Base-by-base conservation (phyloP, 2,113 vertebrate genomes). In the Pontoporia blainvillei region DNA sequence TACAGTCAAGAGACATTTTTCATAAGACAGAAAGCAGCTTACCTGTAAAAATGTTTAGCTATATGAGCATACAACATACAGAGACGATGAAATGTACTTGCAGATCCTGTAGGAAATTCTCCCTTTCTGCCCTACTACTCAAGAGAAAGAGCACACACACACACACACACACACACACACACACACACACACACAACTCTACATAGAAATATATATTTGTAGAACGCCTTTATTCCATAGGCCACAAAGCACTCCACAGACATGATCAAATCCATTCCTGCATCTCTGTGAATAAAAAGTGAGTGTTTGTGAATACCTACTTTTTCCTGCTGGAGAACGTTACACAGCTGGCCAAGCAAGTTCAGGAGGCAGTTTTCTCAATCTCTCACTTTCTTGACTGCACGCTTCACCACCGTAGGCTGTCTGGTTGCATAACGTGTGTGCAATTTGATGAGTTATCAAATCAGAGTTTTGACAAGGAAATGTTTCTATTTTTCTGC, bases 1-100 rank as follows among this genome's bases (percentile, higher is more conserved):
- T 71, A 31, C 86, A 95, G 5, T 3, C 17, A 83, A 67, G 59
- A 52, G 72, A 86, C 67, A 84, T 95, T 97, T 97, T 97, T 97
- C 52, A 54, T 79, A 97, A 91, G 54, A 57, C 12, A 31, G 66
- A 76, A 92, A 94, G 61, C 90, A n/a, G 93, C 44, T 94, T 96
- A 95, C 90, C 96, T 94, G n/a, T 97, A 86, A 97, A 62, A 95
- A 75, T 91, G 69, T 88, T 72, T 97, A 73, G 73, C 96, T 67
- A 96, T 81, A 95, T 90, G 91, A 92, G 41, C 78, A 76, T 6
- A 71, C 29, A 93, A 44, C 83, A 59, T 10, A 94, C 86, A 78
- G 67, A 46, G 49, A 39, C 5, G 72, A 76, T 64, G 10, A 64
- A 86, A 34, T 87, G 15, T 97, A 85, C 12, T 61, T 49, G 36